Percentiles rank a stretch among this genome's conserved stretches.
These are phyloP conservation scores for Ricordea florida DNA, from an alignment of 92 coral and sea anemone species.

Conservation along the genomic window DNA sequence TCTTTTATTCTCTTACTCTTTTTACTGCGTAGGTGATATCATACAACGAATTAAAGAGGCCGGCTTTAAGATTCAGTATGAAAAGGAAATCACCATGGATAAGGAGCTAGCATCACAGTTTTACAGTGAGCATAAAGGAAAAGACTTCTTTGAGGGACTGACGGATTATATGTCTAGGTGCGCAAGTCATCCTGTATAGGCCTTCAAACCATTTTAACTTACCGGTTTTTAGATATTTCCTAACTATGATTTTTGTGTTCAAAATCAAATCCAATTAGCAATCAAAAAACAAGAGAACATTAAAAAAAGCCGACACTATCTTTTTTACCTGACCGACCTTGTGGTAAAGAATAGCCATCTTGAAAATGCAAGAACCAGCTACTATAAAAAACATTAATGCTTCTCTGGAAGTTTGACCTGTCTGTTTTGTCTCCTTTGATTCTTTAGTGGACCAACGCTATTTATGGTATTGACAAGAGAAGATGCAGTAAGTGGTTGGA, in stretches of 20 bases:
- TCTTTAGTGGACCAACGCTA: slow-evolving; percentile 84
- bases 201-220: too few species aligned
- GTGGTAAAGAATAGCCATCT: too few species aligned
- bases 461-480: slow-evolving; percentile 89
- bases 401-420: background rate
- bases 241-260: background rate
- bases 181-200: background rate
- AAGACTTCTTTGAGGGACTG: slow-evolving; percentile 88
- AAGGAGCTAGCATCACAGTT: slow-evolving; percentile 94
- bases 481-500: slow-evolving; percentile 97
- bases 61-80: slow-evolving; percentile 86
- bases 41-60: slow-evolving; percentile 88
- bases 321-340: too few species aligned
- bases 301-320: too few species aligned
- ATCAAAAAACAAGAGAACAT: too few species aligned
- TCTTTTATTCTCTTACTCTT: too few species aligned
- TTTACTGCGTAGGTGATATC: slow-evolving; percentile 73
- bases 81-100: slow-evolving; percentile 86
- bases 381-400: too few species aligned
- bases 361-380: too few species aligned
- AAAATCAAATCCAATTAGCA: background rate
- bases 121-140: slow-evolving; percentile 96
- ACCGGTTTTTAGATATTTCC: background rate
- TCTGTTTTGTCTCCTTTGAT: background rate
- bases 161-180: slow-evolving; percentile 97